Conservation (phyloP, 2,797 vertebrate species). For the Sardinella longiceps region DNA sequence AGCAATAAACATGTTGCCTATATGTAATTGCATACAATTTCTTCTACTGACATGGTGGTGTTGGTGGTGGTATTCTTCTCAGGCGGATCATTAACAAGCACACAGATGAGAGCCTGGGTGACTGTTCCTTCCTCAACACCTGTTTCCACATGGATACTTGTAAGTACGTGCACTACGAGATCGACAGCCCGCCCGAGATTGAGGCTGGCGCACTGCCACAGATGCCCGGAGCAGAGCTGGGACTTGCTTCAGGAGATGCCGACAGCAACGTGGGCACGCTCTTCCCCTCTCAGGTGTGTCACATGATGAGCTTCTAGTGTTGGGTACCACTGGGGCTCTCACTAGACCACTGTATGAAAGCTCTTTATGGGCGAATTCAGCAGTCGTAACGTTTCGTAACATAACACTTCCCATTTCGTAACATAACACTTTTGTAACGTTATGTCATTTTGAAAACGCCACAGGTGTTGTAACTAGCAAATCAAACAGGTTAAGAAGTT, state of each 20-base stretch:
- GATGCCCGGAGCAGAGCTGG: constrained; percentile 75
- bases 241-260: constrained; percentile 74
- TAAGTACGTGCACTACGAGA: constrained; percentile 96
- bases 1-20: too few species aligned
- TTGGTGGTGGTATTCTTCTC: not conserved
- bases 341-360: too few species aligned
- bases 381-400: too few species aligned
- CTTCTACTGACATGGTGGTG: not conserved
- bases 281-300: constrained; percentile 87
- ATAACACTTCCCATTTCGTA: too few species aligned
- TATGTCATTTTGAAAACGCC: too few species aligned
- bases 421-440: too few species aligned
- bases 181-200: constrained; percentile 83
- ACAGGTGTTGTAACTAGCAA: too few species aligned
- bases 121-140: constrained; percentile 95
- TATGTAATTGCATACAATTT: too few species aligned
- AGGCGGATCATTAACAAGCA: constrained; percentile 96
- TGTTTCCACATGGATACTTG: constrained; percentile 98
- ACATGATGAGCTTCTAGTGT: too few species aligned
- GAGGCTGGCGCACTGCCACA: constrained; percentile 71
- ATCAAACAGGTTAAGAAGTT: too few species aligned
- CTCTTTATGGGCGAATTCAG: too few species aligned
- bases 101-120: constrained; percentile 91
- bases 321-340: too few species aligned
- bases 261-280: constrained; percentile 87